Evolutionary conservation across 2,797 vertebrate genomes (phyloP).

Genomic region (Silurus aristotelis): DNA sequence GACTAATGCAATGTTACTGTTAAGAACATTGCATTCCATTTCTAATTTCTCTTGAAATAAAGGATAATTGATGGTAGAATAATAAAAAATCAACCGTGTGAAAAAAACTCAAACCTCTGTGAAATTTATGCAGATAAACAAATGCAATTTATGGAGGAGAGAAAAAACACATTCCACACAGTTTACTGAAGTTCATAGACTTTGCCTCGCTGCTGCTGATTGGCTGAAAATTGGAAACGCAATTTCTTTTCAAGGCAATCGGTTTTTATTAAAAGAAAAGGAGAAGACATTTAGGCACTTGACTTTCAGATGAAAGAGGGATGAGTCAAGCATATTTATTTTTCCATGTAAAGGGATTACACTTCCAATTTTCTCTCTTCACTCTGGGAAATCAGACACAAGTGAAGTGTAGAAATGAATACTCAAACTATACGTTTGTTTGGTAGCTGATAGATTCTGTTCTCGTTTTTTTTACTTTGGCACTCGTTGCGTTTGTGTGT

Average conservation of each 20-base stretch:
- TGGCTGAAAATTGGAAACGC: not conserved
- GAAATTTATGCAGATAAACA: not conserved
- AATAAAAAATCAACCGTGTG: not conserved
- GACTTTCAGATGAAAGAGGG: not conserved
- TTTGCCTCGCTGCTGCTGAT: not conserved
- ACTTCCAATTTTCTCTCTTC: conserved; percentile 22
- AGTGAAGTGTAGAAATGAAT: conserved; percentile 1
- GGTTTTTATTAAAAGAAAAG: conserved; percentile 26
- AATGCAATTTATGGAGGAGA: not conserved
- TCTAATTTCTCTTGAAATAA: not conserved
- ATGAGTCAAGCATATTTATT: conserved; percentile 22
- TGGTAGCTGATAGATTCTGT: not conserved
- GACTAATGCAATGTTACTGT: not conserved
- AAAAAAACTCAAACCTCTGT: not conserved
- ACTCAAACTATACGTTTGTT: not conserved
- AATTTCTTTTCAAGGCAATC: conserved; percentile 15
- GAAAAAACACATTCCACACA: not conserved
- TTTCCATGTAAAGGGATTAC: not conserved
- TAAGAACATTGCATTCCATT: not conserved
- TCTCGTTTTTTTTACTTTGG: not conserved
- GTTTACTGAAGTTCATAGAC: not conserved
- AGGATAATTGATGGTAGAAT: not conserved
- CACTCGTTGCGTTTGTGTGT: not conserved
- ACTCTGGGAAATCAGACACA: conserved; percentile 23
- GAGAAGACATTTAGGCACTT: not conserved